A percentile compares a stretch with the other conserved stretches of the same genome.
These are phyloP conservation scores for Heliothis peltigera DNA, from an alignment of 2,888 invertebrate genomes.

Conservation along the genomic window DNA sequence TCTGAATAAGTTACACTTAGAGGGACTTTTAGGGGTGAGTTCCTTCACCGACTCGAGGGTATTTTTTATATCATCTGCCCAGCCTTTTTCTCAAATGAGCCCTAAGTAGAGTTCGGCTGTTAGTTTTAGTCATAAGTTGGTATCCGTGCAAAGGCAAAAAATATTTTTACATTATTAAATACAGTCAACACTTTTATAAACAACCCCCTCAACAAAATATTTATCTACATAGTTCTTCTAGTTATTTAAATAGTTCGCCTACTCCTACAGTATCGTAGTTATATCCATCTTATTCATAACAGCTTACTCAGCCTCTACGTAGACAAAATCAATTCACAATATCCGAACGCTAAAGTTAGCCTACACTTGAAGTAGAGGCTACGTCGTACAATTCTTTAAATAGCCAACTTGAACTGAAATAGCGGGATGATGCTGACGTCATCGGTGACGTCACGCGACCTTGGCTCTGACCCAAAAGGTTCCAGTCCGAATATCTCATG, in stretches of 20 bases:
- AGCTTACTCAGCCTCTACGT: background rate
- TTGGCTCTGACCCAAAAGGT: constrained; percentile 61
- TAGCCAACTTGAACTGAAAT: constrained; percentile 36
- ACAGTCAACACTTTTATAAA: too few relatives aligned
- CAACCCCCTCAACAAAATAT: too few relatives aligned
- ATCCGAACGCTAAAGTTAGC: constrained; percentile 14
- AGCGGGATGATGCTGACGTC: constrained; percentile 60
- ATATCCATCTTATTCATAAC: background rate
- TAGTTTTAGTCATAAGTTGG: too few relatives aligned
- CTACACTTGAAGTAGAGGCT: constrained; percentile 21
- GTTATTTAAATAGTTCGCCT: too few relatives aligned
- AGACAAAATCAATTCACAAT: constrained; percentile 15
- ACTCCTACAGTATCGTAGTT: too few relatives aligned
- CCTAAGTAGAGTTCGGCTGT: too few relatives aligned
- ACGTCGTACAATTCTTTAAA: constrained; percentile 40
- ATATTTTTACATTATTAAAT: too few relatives aligned
- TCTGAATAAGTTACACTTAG: constrained; percentile 9
- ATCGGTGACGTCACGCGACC: constrained; percentile 69
- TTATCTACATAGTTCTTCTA: too few relatives aligned
- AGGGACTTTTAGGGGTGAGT: background rate
- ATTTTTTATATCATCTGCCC: too few relatives aligned
- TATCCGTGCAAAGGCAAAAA: too few relatives aligned
- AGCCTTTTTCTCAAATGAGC: too few relatives aligned
- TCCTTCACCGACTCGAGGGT: too few relatives aligned
- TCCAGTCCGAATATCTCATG: constrained; percentile 46